Evolutionary conservation across 2,113 vertebrate genomes (phyloP), one percentile per base, ranked within the genome.

Genomic region (Sapajus apella): DNA sequence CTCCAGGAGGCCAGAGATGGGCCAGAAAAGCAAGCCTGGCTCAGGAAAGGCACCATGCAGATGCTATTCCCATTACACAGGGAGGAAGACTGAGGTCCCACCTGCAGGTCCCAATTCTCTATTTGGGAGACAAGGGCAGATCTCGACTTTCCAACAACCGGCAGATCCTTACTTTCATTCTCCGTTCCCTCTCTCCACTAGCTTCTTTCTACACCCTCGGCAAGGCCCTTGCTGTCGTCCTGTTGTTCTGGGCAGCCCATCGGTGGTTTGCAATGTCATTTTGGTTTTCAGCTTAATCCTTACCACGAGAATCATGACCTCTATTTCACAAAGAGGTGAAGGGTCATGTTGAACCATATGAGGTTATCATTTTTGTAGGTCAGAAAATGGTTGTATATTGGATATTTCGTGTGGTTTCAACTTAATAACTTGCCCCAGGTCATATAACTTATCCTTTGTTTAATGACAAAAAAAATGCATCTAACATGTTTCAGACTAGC

Each of bases 201-300:
- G 23, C 70, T 81, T 86, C 21, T 55, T 50, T 64, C 88, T 77
- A 7, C 17, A 68, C 17, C 0, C 0, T 40, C 0, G 37, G 14
- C 32, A 30, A 55, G 76, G 40, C 40, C 6, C 2, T 45, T 32
- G 16, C 0, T 4, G 35, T 20, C 5, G 35, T 5, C 0, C 2
- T 50, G 12, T 30, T 5, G 2, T 11, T 55, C 72, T 16, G 12
- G 52, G 56, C 8, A 37, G n/a, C 76, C 79, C 1, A 0, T 8
- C 17, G 17, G 23, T 0, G n/a, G 40, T 35, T 45, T 40, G 6
- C 23, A 61, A 45, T 27, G 40, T 47, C 16, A 0, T 30, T 68
- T 45, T 17, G 43, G 5, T 88, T 27, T 32, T 20, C 32, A 18
- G 45, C 72, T 88, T 66, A 13, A 11, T 43, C 23, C 25, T 50